Evolutionary conservation across 2,797 vertebrate species (phyloP), one percentile per base, ranked within the genome.

Genomic region (Muscicapa comitata): DNA sequence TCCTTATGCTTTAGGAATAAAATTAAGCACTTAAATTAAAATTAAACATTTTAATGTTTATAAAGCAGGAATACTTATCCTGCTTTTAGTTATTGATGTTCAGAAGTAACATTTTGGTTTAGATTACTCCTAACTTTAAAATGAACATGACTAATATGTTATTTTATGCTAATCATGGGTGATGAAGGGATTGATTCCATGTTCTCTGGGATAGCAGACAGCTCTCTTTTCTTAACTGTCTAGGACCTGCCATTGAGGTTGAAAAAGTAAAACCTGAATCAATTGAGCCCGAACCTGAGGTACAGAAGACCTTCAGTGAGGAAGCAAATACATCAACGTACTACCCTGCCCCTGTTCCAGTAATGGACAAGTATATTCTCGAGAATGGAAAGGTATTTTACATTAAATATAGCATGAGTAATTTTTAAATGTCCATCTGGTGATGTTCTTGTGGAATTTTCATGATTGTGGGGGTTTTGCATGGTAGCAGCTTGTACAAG

Each of bases 291-390:
- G 98, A 98, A 72, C 97, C 98, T 92, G 98, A 98, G 95, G 97
- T 98, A 96, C 98, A 98, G 96, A 98, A 97, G 95, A 97, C 97
- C 95, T 98, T 97, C 97, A 98, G 61, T 97, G 98, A 98, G 96
- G 98, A 98, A 97, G 98, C 98, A 96, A 98, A 98, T 95, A 98
- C 98, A 81, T 98, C 98, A 97, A 97, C 98, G 48, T 98, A 98
- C 97, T 98, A 97, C 93, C 97, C 98, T 43, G 97, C 97, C 95
- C 96, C 98, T 94, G 97, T 98, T 93, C 98, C 98, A 93, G 98
- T 98, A 96, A 98, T 98, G 98, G 98, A 98, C 97, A 98, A 98
- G 97, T 98, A 98, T 96, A 98, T 98, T 97, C 98, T 98, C 96
- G 98, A 98, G 96, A 98, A 98, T 97, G 98, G 98, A 97, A 98